Percentiles rank a stretch among this genome's conserved stretches.
Evolutionary conservation across 1,140 invertebrate species (phyloP).

Genomic region (Caerostris darwini): DNA sequence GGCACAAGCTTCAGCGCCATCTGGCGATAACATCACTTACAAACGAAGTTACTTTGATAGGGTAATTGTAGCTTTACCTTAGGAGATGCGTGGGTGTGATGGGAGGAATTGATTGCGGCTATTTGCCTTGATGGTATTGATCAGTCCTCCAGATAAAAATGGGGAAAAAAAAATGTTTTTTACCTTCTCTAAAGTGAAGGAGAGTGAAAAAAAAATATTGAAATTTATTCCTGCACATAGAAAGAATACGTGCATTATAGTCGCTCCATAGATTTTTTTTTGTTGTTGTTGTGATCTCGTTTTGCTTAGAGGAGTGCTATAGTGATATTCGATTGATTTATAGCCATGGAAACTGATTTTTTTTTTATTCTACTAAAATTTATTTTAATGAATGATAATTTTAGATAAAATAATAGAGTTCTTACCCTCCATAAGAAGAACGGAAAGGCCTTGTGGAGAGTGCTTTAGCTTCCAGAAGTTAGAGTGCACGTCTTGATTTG

Average conservation of each 20-base stretch:
- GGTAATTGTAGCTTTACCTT: constrained; percentile 39
- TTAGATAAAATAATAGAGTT: too few relatives aligned
- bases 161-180: neutral
- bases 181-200: neutral
- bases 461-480: too few relatives aligned
- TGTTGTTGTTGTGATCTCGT: neutral
- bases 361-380: too few relatives aligned
- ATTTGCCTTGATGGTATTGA: constrained; percentile 49
- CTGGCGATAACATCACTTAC: constrained; percentile 69
- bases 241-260: neutral
- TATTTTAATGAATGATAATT: too few relatives aligned
- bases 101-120: constrained; percentile 36
- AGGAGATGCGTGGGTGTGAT: neutral
- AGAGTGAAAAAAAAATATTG: neutral
- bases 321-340: neutral
- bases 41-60: constrained; percentile 56
- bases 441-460: too few relatives aligned
- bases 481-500: too few relatives aligned
- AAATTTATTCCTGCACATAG: neutral
- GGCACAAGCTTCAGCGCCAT: constrained; percentile 38
- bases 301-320: neutral
- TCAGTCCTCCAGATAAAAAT: neutral
- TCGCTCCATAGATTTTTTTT: neutral
- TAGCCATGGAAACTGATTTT: neutral
- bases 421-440: too few relatives aligned